Conservation (phyloP, 2,888 invertebrate genomes). For the Amblyjoppa fuscipennis region DNA sequence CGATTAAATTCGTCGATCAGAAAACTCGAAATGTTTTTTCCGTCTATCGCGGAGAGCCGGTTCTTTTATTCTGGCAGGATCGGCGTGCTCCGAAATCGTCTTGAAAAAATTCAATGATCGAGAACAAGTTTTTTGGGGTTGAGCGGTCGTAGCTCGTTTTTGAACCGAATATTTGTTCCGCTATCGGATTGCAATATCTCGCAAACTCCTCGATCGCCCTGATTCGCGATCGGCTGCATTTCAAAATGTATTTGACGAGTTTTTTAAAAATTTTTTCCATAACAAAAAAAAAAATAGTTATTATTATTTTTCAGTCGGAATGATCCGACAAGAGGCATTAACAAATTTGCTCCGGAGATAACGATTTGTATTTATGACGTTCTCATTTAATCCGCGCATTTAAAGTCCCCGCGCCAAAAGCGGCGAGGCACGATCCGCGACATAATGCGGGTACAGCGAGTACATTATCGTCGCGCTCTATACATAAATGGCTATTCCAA, state of each 20-base stretch:
- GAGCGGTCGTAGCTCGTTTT: not conserved
- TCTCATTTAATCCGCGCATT: not conserved
- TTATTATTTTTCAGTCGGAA: not conserved
- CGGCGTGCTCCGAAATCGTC: too few relatives aligned
- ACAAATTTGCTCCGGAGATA: slow-evolving; percentile 34
- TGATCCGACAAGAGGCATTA: slow-evolving; percentile 40
- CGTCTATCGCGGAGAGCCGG: too few relatives aligned
- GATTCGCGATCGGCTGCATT: too few relatives aligned
- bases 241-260: too few relatives aligned
- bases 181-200: too few relatives aligned
- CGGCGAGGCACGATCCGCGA: slow-evolving; percentile 15
- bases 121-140: too few relatives aligned
- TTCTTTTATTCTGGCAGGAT: too few relatives aligned
- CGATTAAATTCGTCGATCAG: slow-evolving; percentile 5
- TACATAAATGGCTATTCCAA: slow-evolving; percentile 42
- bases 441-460: slow-evolving; percentile 12
- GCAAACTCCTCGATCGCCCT: too few relatives aligned
- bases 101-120: too few relatives aligned
- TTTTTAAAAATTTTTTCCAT: too few relatives aligned
- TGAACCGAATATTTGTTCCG: too few relatives aligned
- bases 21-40: slow-evolving; percentile 19
- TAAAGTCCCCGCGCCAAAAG: slow-evolving; percentile 27
- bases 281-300: too few relatives aligned
- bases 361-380: slow-evolving; percentile 30
- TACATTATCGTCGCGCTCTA: not conserved